These are phyloP conservation scores for Oryzias celebensis DNA, from an alignment of 2,113 vertebrate genomes.

Conservation along the genomic window DNA sequence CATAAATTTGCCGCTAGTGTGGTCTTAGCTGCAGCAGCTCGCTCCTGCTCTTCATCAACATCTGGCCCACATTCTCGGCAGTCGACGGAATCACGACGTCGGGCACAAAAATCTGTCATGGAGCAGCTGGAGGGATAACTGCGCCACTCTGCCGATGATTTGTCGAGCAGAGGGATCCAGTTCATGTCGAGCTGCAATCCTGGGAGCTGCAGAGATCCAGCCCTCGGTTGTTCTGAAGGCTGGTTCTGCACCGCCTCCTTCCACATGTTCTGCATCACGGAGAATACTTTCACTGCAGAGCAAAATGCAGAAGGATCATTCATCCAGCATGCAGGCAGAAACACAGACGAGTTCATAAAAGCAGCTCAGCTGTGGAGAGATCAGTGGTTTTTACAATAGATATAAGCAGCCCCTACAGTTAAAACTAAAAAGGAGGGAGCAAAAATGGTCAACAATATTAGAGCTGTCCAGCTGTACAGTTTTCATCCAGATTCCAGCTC, in stretches of 20 bases:
- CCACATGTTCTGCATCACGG: slow-evolving; percentile 31
- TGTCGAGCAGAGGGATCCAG: slow-evolving; percentile 40
- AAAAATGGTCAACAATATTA: too few species aligned
- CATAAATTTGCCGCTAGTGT: slow-evolving; percentile 13
- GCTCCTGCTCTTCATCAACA: slow-evolving; percentile 49
- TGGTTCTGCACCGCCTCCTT: slow-evolving; percentile 1
- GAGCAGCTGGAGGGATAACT: slow-evolving; percentile 40
- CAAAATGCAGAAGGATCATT: too few species aligned
- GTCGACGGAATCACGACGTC: slow-evolving; percentile 39
- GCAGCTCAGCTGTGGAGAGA: too few species aligned
- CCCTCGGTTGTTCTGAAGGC: slow-evolving; percentile 32
- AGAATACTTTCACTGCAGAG: not conserved
- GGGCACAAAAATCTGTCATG: slow-evolving; percentile 52
- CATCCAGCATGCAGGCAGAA: too few species aligned
- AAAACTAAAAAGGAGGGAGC: too few species aligned
- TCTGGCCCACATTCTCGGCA: slow-evolving; percentile 48
- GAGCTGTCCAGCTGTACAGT: too few species aligned
- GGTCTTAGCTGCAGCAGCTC: slow-evolving; percentile 28
- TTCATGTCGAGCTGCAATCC: slow-evolving; percentile 31
- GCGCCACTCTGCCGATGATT: slow-evolving; percentile 47
- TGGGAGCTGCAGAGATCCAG: slow-evolving; percentile 7
- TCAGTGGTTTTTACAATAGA: too few species aligned
- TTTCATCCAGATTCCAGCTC: too few species aligned
- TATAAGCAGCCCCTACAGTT: too few species aligned
- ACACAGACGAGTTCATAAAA: too few species aligned